Conservation (phyloP, 2,113 vertebrate species). For the Anguilla rostrata region DNA sequence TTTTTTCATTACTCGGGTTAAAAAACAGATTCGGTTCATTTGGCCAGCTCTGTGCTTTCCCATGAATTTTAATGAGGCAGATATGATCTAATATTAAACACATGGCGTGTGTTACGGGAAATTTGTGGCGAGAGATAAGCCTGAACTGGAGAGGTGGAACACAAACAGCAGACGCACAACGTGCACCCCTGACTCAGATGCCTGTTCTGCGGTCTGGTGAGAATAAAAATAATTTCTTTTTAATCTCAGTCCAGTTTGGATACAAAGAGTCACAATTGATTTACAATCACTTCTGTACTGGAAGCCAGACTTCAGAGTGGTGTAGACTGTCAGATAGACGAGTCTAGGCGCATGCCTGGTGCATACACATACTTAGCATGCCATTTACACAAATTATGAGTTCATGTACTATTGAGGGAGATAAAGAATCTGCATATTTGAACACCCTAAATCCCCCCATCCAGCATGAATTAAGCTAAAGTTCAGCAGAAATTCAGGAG, state of each 20-base stretch:
- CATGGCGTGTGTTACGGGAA: conserved; percentile 15
- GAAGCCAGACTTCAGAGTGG: too few relatives aligned
- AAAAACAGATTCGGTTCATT: conserved; percentile 59
- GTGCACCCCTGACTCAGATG: neutral
- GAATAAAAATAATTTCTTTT: neutral
- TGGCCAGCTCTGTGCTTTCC: conserved; percentile 25
- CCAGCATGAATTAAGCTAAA: neutral
- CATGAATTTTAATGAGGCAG: conserved; percentile 63
- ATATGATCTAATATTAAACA: conserved; percentile 57
- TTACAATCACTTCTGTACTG: too few relatives aligned
- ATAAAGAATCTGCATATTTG: neutral
- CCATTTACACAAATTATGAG: too few relatives aligned
- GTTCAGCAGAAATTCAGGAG: neutral
- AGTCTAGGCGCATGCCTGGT: too few relatives aligned
- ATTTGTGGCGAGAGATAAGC: conserved; percentile 12
- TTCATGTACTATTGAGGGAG: neutral
- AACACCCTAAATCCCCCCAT: too few relatives aligned
- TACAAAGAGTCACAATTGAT: too few relatives aligned
- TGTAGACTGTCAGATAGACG: too few relatives aligned
- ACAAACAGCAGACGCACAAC: neutral
- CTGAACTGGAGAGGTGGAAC: neutral
- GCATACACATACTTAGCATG: too few relatives aligned
- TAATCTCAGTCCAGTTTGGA: neutral
- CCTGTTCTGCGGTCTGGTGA: neutral
- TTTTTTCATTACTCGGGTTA: conserved; percentile 59